Base-by-base conservation (phyloP, 2,797 vertebrate species). In the Lycodopsis pacificus region DNA sequence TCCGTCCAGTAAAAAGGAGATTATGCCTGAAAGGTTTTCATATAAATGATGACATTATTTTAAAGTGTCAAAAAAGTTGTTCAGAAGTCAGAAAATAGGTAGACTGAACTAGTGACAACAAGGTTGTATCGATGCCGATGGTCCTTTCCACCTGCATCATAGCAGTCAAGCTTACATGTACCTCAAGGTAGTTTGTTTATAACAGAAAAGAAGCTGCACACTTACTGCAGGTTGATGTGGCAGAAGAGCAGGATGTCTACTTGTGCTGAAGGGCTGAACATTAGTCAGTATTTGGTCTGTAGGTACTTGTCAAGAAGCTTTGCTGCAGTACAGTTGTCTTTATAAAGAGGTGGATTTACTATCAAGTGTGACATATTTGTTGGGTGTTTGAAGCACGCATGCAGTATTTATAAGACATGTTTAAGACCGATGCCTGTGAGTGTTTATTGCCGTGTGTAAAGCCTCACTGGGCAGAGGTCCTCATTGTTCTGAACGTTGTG, bases 401-500 rank as follows among this genome's bases (percentile, higher is more conserved):
- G 32, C 34, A 48, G 14, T 30, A 7, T 58, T 65, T 65, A 25
- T 59, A 36, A 14, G 57, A 40, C 10, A 1, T 30, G 19, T 67
- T 77, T 34, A 49, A 14, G 57, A 36, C 10, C 1, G 36, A 72
- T 40, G 36, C 61, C 5, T 11, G 6, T 53, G 40, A 14, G 38
- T 57, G 42, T 66, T 42, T 51, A 20, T 30, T 63, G 36, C 34
- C 8, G 58, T 36, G 25, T 34, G 36, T 34, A 54, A 51, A 30
- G 34, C 19, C 36, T 74, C 34, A 2, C 6, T 8, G 12, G 34
- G 22, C 58, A 61, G 54, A 75, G 46, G 51, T 74, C 27, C 30
- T 72, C 19, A 9, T 42, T 84, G 51, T 75, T 66, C 7, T 78
- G 19, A 67, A 73, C 77, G 76, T 76, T 82, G 32, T 49, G 44